Evolutionary conservation across 2,797 vertebrate genomes (phyloP).

Genomic region (Gambusia yucatana): DNA sequence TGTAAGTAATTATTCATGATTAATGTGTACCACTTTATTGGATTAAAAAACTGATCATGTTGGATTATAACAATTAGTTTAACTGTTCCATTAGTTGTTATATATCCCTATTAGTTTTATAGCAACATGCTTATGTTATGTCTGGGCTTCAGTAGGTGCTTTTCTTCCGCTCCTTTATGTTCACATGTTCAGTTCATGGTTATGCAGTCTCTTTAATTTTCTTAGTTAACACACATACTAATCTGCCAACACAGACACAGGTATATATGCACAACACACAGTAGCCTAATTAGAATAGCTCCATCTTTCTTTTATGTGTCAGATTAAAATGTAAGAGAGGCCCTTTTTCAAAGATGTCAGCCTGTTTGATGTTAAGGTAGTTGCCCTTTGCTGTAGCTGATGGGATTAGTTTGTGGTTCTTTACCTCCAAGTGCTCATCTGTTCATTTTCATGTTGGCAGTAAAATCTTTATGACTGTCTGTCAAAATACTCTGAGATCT

Average conservation of each 20-base stretch:
- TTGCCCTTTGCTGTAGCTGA: slow-evolving; percentile 26
- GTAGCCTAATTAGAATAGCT: slow-evolving; percentile 41
- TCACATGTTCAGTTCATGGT: slow-evolving; percentile 2
- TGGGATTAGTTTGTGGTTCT: slow-evolving; percentile 20
- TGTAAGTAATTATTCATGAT: not conserved
- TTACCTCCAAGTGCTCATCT: slow-evolving; percentile 56
- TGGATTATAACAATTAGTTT: not conserved
- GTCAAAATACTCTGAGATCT: slow-evolving; percentile 42
- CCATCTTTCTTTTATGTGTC: slow-evolving; percentile 60
- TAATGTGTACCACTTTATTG: not conserved
- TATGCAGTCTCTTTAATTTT: slow-evolving; percentile 30
- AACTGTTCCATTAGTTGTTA: not conserved
- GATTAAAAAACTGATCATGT: not conserved
- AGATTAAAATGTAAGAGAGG: slow-evolving; percentile 50
- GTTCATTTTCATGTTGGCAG: slow-evolving; percentile 49
- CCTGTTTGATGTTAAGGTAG: slow-evolving; percentile 53
- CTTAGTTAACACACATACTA: not conserved
- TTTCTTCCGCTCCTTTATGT: not conserved
- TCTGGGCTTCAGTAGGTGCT: not conserved
- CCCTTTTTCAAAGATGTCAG: slow-evolving; percentile 44
- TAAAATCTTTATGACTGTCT: slow-evolving; percentile 59
- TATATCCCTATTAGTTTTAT: not conserved
- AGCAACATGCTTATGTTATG: not conserved
- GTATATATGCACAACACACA: not conserved
- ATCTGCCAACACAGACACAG: not conserved